Conservation (phyloP, 2,888 invertebrate genomes). For the Cryptocheilus praepositus region DNA sequence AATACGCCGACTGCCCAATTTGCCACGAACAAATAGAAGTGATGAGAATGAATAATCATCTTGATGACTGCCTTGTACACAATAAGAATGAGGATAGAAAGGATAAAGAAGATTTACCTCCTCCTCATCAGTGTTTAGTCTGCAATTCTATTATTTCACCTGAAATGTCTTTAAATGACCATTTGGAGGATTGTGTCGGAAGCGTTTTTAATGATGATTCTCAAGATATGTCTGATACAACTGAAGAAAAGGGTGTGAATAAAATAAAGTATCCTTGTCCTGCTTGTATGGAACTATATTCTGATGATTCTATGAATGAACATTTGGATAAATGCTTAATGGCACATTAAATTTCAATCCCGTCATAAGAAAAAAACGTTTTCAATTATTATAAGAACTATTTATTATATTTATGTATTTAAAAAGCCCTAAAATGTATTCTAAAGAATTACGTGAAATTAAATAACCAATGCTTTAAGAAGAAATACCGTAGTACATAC, state of each 20-base stretch:
- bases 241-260: conserved; percentile 31
- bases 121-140: conserved; percentile 58
- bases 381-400: not conserved
- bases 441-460: too few relatives aligned
- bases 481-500: too few relatives aligned
- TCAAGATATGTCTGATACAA: conserved; percentile 59
- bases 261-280: conserved; percentile 78
- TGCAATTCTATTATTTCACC: conserved; percentile 56
- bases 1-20: conserved; percentile 70
- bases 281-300: conserved; percentile 78
- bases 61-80: conserved; percentile 54
- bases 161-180: conserved; percentile 71
- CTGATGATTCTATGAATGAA: conserved; percentile 77
- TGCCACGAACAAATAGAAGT: conserved; percentile 70
- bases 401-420: not conserved
- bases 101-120: conserved; percentile 15
- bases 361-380: not conserved
- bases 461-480: too few relatives aligned
- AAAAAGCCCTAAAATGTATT: not conserved
- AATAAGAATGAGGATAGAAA: conserved; percentile 15
- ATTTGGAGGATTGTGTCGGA: conserved; percentile 74
- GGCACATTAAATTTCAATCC: conserved; percentile 11
- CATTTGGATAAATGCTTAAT: conserved; percentile 78
- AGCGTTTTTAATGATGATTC: conserved; percentile 71
- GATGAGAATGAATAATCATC: conserved; percentile 70